Evolutionary conservation across 2,797 vertebrate genomes (phyloP), one percentile per base, ranked within the genome.

Genomic region (Synanceia verrucosa): DNA sequence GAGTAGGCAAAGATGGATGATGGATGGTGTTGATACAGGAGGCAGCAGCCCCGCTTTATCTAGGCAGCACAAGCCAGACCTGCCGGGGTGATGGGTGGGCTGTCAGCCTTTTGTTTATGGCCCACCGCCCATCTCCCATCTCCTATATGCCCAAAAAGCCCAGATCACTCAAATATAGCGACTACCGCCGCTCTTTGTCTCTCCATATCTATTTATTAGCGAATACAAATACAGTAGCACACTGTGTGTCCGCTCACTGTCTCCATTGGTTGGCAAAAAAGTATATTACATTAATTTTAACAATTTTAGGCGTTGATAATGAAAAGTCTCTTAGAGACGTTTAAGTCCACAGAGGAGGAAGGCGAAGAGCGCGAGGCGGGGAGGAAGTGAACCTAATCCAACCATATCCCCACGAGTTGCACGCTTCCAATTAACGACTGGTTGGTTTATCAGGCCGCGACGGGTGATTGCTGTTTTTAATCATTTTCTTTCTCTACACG

Each of bases 381-480:
- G 28, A 46, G 85, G 78, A 88, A 83, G 77, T 80, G 83, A 89
- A 80, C 88, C 83, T 87, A 89, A 89, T 91, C 86, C 89, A 80
- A 18, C 31, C 85, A 78, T 90, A 94, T 92, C 91, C 92, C 92
- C 94, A 93, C 84, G 90, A 95, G 94, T 94, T 92, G 94, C 94
- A 94, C 91, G 88, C 94, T 94, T 93, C 93, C 94, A 95, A 96
- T 96, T 96, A 96, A 95, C 91, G 88, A 93, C 91, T 92, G 89
- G 86, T 94, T 94, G 94, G 92, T 95, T 96, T 96, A 96, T 96
- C 94, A 90, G 94, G 90, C 94, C 89, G 87, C 85, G 90, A 94
- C 92, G 93, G 93, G 93, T 96, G 95, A 95, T 96, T 96, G 95
- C 94, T 92, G 93, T 95, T 96, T 95, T 95, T 95, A 96, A 96